A percentile compares a stretch with the other conserved stretches of the same genome.
phyloP scores from a whole-genome alignment of 2,888 invertebrate genomes.

The Muscina levida region DNA sequence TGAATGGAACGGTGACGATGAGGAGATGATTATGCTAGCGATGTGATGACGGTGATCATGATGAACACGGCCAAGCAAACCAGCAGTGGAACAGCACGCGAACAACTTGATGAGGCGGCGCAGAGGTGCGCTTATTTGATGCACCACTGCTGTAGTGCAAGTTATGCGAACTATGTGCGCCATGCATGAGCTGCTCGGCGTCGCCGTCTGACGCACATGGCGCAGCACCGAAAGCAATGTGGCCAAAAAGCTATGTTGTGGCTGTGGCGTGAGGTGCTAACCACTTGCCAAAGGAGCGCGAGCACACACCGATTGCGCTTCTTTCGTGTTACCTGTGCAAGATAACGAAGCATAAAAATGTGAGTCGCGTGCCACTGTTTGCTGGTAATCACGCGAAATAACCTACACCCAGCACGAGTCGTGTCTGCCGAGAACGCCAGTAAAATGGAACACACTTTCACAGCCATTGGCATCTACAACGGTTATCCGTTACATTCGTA shows the following conservation, averaged over 20 bases:
- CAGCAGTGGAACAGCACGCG: neutral
- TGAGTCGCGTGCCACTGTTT: conserved; percentile 57
- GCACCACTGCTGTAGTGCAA: conserved; percentile 44
- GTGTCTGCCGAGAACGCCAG: conserved; percentile 8
- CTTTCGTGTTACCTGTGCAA: conserved; percentile 31
- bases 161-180: conserved; percentile 59
- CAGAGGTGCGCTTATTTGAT: neutral
- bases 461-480: neutral
- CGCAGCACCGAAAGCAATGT: conserved; percentile 41
- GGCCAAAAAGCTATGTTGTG: conserved; percentile 38
- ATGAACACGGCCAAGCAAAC: conserved; percentile 20
- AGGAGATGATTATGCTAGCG: neutral
- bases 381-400: conserved; percentile 59
- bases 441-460: neutral
- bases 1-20: neutral
- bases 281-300: conserved; percentile 21
- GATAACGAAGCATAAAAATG: conserved; percentile 9
- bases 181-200: conserved; percentile 48
- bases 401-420: conserved; percentile 49
- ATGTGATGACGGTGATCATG: conserved; percentile 12
- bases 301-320: conserved; percentile 1
- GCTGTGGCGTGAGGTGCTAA: neutral
- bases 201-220: neutral
- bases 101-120: neutral
- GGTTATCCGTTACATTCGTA: too few species aligned